Base-by-base conservation (phyloP, 2,797 vertebrate species). In the Xenentodon cancila region DNA sequence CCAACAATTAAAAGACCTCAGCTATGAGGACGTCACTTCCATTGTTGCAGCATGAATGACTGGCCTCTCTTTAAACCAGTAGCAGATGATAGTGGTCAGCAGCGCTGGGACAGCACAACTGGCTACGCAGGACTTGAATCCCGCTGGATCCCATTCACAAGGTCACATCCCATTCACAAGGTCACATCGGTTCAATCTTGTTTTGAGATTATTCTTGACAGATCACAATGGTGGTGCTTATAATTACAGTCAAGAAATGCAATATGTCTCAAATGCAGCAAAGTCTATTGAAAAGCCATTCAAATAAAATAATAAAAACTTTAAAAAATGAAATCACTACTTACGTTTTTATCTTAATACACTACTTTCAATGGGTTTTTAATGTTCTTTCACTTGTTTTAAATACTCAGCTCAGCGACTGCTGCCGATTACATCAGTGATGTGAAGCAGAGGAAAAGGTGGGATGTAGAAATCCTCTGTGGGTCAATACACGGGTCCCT, bases 401-500 rank as follows among this genome's bases (percentile, higher is more conserved):
- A 9, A 55, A 42, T 32, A 52, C 54, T 62, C 53, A 53, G 69
- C 53, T 40, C 8, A 37, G 45, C 30, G 16, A 45, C 59, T 45
- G 13, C 42, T n/a, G 20, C 44, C 47, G 76, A 76, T 77, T 61
- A 34, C 7, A 64, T 53, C 9, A 1, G 32, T 48, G 9, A 53
- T 13, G 53, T 66, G 61, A 56, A 58, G 53, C 58, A 48, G 61
- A 68, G 60, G 56, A 79, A 59, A 73, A 63, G 48, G 68, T 15
- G 34, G 72, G 64, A 73, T 70, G 69, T 76, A 55, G 68, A 77
- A 75, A 72, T 69, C 71, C 77, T 83, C 61, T 27, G 73, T 15
- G 66, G 70, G 71, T 86, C 65, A 65, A 81, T 81, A 63, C 66
- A n/a, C 1, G 4, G 73, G 75, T 43, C 70, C 55, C 63, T 84